Conservation (phyloP, 2,113 vertebrate species). For the Oryzias curvinotus region DNA sequence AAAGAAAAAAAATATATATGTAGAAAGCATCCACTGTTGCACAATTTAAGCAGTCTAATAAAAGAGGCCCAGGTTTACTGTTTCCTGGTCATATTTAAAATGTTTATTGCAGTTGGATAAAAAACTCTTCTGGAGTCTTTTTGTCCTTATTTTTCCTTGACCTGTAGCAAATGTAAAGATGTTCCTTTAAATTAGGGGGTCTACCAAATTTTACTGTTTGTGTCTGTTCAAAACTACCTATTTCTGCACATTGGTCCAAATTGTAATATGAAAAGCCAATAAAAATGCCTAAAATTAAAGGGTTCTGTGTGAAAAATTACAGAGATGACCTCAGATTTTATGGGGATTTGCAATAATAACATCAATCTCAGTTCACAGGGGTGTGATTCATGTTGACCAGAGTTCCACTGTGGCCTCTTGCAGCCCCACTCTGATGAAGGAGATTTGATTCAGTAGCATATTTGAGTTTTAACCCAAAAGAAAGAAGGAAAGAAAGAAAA, state of each 20-base stretch:
- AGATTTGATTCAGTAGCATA: conserved; percentile 64
- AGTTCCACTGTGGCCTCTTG: conserved; percentile 49
- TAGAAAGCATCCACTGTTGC: no score
- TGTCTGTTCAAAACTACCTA: conserved; percentile 22
- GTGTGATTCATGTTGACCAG: conserved; percentile 51
- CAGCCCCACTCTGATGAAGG: conserved; percentile 52
- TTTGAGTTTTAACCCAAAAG: conserved; percentile 51
- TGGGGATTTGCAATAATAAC: conserved; percentile 58
- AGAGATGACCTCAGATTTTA: conserved; percentile 46
- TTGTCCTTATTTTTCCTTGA: no score
- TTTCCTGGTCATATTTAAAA: no score
- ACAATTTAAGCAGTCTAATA: no score
- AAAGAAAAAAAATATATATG: no score
- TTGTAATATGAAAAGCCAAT: conserved; percentile 42
- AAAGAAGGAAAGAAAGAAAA: not conserved
- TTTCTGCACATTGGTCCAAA: conserved; percentile 44
- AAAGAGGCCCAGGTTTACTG: no score
- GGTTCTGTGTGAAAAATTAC: conserved; percentile 47
- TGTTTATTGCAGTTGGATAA: no score
- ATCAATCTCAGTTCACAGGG: conserved; percentile 38
- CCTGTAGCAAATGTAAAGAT: no score
- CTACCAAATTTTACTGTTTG: conserved; percentile 9
- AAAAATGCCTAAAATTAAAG: conserved; percentile 53
- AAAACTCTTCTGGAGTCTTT: no score
- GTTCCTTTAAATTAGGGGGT: conserved; percentile 7